Conservation (phyloP, 2,113 vertebrate species). For the Gymnocephalus cernua region DNA sequence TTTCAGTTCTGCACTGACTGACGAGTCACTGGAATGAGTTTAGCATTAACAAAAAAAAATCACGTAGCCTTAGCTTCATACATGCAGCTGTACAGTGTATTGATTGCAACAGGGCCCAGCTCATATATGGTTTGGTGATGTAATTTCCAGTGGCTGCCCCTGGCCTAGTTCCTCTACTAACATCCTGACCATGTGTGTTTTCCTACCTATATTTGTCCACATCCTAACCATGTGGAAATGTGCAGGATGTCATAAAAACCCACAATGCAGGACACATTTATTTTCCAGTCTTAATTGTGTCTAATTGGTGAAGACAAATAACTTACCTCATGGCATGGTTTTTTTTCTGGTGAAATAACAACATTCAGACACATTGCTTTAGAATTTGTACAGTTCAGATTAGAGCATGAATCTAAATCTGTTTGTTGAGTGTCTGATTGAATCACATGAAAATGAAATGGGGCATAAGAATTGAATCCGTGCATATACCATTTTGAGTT, state of each 20-base stretch:
- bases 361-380: not conserved
- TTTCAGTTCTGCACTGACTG: not conserved
- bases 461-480: not conserved
- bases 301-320: not conserved
- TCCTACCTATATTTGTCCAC: not conserved
- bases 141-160: not conserved
- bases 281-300: not conserved
- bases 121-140: constrained; percentile 1
- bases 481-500: not conserved
- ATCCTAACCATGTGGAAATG: not conserved
- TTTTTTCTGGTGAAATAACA: not conserved
- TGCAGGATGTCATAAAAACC: not conserved
- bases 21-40: not conserved
- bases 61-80: not conserved
- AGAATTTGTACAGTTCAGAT: not conserved
- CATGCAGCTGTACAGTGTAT: constrained; percentile 8
- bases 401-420: not conserved
- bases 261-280: not conserved
- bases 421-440: not conserved
- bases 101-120: constrained; percentile 13
- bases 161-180: constrained; percentile 3
- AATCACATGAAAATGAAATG: not conserved
- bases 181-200: not conserved
- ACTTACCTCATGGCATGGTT: too few species aligned
- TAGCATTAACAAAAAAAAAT: constrained; percentile 3